Conservation (phyloP, 2,797 vertebrate species). For the Champsocephalus gunnari region DNA sequence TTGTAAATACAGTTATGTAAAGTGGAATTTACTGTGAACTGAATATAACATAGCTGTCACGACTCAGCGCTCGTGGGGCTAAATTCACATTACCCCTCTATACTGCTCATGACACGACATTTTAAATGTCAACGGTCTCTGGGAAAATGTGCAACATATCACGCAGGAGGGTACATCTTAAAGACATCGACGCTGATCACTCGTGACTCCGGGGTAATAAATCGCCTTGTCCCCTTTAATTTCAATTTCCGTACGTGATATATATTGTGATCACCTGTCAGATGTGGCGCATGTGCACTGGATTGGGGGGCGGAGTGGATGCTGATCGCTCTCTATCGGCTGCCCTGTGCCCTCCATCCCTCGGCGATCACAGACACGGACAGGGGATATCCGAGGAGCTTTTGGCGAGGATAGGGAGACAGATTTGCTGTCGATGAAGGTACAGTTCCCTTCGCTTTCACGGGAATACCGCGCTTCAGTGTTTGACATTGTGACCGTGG, state of each 20-base stretch:
- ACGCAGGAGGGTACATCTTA: slow-evolving; percentile 19
- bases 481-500: slow-evolving; percentile 83
- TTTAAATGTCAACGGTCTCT: slow-evolving; percentile 12
- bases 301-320: slow-evolving; percentile 76
- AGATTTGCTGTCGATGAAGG: slow-evolving; percentile 66
- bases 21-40: neutral
- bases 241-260: slow-evolving; percentile 81
- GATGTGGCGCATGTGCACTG: slow-evolving; percentile 86
- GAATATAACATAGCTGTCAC: neutral
- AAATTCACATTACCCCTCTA: slow-evolving; percentile 11
- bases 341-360: slow-evolving; percentile 85
- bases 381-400: slow-evolving; percentile 56
- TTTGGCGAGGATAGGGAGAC: slow-evolving; percentile 70
- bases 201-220: slow-evolving; percentile 65
- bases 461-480: slow-evolving; percentile 28
- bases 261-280: slow-evolving; percentile 85
- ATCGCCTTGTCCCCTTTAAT: slow-evolving; percentile 83
- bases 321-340: slow-evolving; percentile 74
- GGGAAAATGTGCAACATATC: slow-evolving; percentile 24
- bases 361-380: slow-evolving; percentile 66
- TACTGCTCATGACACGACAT: slow-evolving; percentile 29
- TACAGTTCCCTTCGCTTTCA: slow-evolving; percentile 49
- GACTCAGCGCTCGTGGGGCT: neutral
- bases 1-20: neutral
- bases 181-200: slow-evolving; percentile 30